Evolutionary conservation across 2,888 invertebrate species (phyloP), one percentile per base, ranked within the genome.

Genomic region (Ariolimax columbianus): DNA sequence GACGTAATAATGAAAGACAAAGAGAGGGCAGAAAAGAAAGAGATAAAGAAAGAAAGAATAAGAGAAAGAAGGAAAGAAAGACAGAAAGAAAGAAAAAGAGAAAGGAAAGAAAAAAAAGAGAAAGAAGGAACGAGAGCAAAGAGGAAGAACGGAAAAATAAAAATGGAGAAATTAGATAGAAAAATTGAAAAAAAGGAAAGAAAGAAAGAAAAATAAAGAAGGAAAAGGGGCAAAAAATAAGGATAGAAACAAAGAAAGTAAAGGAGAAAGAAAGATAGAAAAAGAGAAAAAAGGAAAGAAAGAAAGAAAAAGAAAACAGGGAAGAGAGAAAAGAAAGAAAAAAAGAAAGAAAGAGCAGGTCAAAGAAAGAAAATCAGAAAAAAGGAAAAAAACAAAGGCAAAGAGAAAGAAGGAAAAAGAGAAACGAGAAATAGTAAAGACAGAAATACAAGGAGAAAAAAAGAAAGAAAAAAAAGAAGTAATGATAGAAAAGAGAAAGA

Each of bases 11-110:
- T 14, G 59, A 59, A 23, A 26, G 17, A 59, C 17, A 23, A 59
- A 17, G 23, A 23, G 23, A 17, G 23, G 23, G 23, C 4, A 59
- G 59, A 26, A 72, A 26, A 30, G 23, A 33, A 23, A 30, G 30
- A 72, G 36, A 36, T 7, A 82, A 40, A 51, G 14, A 73, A n/a
- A 51, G 72, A 73, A 30, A 47, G 47, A 73, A 43, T 33, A n/a
- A 55, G 36, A 36, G 47, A 47, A 33, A 23, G 19, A 33, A 36
- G 63, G n/a, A 36, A 40, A 17, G 55, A 55, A 11, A 55, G 40
- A 75, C 4, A 51, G 51, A 75, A 59, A 75, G 59, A 75, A 38
- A 82, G 75, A 82, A n/a, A 59, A 47, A 59, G 43, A n/a, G 63
- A 59, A 63, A 75, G 75, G 59, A 63, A 43, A 51, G 43, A 75